phyloP scores from a whole-genome alignment of 2,888 invertebrate genomes.

The Drosophila multiciliata region DNA sequence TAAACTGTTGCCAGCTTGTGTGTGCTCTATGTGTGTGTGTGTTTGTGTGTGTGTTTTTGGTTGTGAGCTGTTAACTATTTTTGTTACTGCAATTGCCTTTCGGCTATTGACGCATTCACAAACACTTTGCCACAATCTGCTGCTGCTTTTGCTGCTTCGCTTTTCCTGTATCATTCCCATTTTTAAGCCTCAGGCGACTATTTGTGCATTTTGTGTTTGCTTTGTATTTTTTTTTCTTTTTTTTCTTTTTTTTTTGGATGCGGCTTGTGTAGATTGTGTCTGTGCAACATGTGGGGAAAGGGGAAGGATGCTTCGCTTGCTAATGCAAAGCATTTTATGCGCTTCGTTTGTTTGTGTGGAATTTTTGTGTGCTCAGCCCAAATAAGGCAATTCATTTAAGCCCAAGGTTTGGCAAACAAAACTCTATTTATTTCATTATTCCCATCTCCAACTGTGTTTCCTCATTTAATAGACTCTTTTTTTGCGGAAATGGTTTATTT shows the following conservation, averaged over 20 bases:
- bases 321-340: constrained; percentile 47
- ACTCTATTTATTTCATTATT: constrained; percentile 24
- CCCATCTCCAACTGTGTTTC: not conserved
- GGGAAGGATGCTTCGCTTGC: constrained; percentile 9
- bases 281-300: not conserved
- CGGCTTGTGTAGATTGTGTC: constrained; percentile 1
- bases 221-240: constrained; percentile 26
- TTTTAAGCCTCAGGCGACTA: constrained; percentile 29
- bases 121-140: constrained; percentile 71
- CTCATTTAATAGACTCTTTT: constrained; percentile 10
- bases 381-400: constrained; percentile 58
- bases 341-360: constrained; percentile 40
- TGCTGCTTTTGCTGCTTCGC: constrained; percentile 13
- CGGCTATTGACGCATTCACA: constrained; percentile 72
- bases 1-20: constrained; percentile 42
- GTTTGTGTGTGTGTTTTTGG: constrained; percentile 20
- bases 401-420: constrained; percentile 41
- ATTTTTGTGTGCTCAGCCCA: constrained; percentile 55
- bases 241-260: constrained; percentile 18
- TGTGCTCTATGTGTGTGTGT: not conserved
- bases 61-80: constrained; percentile 55
- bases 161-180: constrained; percentile 1
- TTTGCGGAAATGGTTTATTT: not conserved
- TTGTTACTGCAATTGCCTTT: constrained; percentile 60
- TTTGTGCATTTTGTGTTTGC: constrained; percentile 52